Percentiles rank a stretch among this genome's conserved stretches.
Evolutionary conservation across 2,113 vertebrate genomes (phyloP).

Genomic region (Phasianus colchicus): DNA sequence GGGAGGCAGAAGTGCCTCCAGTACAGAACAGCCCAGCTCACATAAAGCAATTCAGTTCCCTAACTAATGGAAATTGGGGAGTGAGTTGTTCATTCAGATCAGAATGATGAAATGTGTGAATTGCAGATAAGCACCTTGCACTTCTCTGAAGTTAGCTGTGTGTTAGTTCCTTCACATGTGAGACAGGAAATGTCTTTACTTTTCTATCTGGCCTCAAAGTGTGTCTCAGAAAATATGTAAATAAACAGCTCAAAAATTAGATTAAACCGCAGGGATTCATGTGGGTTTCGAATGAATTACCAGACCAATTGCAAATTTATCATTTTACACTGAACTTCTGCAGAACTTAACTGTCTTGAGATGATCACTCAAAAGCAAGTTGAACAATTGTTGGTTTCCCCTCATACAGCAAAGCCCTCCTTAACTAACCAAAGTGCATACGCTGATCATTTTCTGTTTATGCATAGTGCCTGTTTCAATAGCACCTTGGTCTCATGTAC

Average conservation of each 20-base stretch:
- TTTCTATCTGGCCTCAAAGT: not conserved
- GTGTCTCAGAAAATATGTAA: not conserved
- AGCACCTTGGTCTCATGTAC: not conserved
- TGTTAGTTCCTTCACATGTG: not conserved
- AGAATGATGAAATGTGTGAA: not conserved
- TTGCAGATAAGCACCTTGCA: not conserved
- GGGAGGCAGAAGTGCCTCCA: not conserved
- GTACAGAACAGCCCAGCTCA: not conserved
- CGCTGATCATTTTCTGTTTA: fast-evolving
- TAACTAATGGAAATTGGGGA: not conserved
- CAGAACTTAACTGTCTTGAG: not conserved
- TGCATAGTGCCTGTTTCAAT: not conserved
- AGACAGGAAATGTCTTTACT: not conserved
- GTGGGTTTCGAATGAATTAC: not conserved
- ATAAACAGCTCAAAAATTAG: not conserved
- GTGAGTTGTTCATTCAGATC: not conserved
- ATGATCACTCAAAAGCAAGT: not conserved
- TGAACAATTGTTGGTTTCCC: not conserved
- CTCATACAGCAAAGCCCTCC: not conserved
- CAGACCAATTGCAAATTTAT: not conserved
- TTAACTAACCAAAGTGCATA: not conserved
- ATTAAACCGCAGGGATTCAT: not conserved
- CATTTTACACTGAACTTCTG: not conserved
- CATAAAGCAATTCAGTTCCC: not conserved
- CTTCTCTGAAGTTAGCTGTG: not conserved